phyloP scores from a whole-genome alignment of 2,888 invertebrate species.

The Cheilosia scutellata region DNA sequence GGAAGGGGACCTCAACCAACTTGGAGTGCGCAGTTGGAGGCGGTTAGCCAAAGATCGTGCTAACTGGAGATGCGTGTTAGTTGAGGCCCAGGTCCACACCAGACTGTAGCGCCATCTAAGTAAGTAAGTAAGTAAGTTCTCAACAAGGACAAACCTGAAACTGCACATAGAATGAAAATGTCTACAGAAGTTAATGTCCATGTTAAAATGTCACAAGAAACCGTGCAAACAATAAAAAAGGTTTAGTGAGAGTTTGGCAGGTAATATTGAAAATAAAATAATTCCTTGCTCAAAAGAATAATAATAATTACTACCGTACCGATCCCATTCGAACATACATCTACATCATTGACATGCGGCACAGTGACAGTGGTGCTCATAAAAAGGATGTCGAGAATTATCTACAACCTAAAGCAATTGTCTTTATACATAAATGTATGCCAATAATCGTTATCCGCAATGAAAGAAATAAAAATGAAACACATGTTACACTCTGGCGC shows the following conservation, averaged over 20 bases:
- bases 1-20: too few relatives aligned
- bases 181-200: background rate
- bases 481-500: constrained; percentile 12
- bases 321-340: constrained; percentile 10
- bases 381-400: constrained; percentile 24
- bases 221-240: too few relatives aligned
- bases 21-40: too few relatives aligned
- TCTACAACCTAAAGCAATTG: constrained; percentile 44
- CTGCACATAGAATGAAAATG: too few relatives aligned
- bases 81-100: too few relatives aligned
- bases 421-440: constrained; percentile 14
- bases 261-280: background rate
- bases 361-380: background rate
- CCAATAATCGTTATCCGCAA: constrained; percentile 51
- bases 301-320: constrained; percentile 12
- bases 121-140: too few relatives aligned
- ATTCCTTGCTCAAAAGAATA: background rate
- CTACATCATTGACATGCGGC: constrained; percentile 10
- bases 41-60: too few relatives aligned
- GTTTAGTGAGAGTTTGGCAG: too few relatives aligned
- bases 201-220: too few relatives aligned
- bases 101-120: too few relatives aligned
- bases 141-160: too few relatives aligned
- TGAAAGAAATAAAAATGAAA: constrained; percentile 17
- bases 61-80: too few relatives aligned